phyloP scores from a whole-genome alignment of 2,113 vertebrate genomes.

The Myocastor coypus region DNA sequence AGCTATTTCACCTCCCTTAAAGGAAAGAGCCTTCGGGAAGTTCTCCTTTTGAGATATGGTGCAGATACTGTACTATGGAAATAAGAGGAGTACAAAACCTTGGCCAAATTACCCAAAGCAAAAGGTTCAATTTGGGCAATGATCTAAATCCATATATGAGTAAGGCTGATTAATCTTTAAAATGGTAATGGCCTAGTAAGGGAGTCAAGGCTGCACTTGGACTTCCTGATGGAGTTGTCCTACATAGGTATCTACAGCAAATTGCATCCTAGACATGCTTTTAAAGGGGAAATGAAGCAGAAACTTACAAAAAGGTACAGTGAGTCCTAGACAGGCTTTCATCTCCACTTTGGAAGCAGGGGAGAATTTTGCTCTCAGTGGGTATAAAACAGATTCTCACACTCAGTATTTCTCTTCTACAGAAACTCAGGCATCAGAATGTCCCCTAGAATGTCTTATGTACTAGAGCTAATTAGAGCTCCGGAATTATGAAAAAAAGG shows the following conservation, averaged over 20 bases:
- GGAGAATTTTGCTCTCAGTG: neutral
- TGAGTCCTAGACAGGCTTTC: neutral
- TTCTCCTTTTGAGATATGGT: neutral
- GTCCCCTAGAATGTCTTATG: neutral
- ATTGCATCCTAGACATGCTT: neutral
- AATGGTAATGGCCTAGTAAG: neutral
- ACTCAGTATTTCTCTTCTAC: neutral
- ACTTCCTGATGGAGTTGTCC: neutral
- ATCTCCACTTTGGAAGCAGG: neutral
- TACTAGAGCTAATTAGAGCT: neutral
- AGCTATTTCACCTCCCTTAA: neutral
- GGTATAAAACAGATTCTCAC: neutral
- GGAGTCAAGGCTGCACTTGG: neutral
- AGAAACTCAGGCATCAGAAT: neutral
- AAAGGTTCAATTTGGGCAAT: neutral
- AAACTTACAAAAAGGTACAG: neutral
- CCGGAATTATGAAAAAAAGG: neutral
- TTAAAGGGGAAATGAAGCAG: neutral
- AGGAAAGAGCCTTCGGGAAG: neutral
- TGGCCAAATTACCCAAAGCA: neutral
- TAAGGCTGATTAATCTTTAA: neutral
- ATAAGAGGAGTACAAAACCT: neutral
- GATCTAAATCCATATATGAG: neutral
- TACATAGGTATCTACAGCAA: neutral
- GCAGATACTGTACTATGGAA: neutral